Evolutionary conservation across 1,140 invertebrate species (phyloP).

Genomic region (Caenorhabditis brenneri): DNA sequence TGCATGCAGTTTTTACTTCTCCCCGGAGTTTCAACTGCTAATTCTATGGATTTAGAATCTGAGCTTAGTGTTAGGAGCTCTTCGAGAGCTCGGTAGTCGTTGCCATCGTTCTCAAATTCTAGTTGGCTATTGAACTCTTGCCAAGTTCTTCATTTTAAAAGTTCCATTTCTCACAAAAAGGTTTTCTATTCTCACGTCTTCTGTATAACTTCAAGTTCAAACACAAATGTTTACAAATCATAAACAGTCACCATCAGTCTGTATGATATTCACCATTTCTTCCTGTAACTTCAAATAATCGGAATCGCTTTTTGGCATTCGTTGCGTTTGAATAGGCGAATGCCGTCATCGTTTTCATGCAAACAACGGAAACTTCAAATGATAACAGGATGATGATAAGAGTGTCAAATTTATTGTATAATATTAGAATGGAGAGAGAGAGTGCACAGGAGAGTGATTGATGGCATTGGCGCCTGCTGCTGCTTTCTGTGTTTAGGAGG

Average conservation of each 20-base stretch:
- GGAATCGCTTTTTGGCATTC: not conserved
- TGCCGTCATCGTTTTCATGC: not conserved
- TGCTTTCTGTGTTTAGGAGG: not conserved
- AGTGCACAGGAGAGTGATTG: not conserved
- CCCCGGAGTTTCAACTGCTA: too few species aligned
- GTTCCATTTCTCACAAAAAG: too few species aligned
- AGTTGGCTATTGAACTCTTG: too few species aligned
- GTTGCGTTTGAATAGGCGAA: not conserved
- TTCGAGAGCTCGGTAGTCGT: too few species aligned
- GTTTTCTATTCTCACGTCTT: too few species aligned
- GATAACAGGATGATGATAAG: not conserved
- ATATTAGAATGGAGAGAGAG: not conserved
- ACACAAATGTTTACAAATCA: not conserved
- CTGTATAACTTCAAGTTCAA: too few species aligned
- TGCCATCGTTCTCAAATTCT: too few species aligned
- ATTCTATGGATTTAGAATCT: too few species aligned
- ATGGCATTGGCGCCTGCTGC: not conserved
- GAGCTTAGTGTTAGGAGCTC: too few species aligned
- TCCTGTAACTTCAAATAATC: constrained; percentile 6
- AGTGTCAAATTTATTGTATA: not conserved
- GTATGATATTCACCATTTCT: not conserved
- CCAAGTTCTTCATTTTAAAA: too few species aligned
- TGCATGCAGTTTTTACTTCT: too few species aligned
- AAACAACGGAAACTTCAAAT: not conserved
- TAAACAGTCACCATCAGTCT: not conserved